Evolutionary conservation across 1,140 invertebrate genomes (phyloP).

Genomic region (Chymomyza costata): DNA sequence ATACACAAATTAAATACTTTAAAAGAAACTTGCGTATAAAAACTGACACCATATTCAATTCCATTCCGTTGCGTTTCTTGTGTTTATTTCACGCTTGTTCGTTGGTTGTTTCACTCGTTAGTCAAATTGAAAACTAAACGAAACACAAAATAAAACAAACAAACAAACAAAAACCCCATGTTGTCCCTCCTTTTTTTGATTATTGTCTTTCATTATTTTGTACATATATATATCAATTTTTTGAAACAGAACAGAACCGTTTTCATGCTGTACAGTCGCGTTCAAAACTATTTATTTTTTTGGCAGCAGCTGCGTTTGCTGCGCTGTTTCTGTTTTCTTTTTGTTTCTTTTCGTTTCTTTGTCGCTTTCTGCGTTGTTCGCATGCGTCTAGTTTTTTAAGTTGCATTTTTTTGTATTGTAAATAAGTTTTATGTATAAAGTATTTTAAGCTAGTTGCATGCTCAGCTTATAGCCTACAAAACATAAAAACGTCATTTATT

Average conservation of each 20-base stretch:
- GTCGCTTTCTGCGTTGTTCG: conserved; percentile 16
- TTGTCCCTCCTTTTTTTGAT: conserved; percentile 64
- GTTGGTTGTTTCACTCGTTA: conserved; percentile 38
- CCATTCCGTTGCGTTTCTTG: conserved; percentile 22
- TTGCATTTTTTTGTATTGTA: conserved; percentile 13
- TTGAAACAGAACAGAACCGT: no score
- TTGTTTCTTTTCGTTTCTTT: conserved; percentile 3
- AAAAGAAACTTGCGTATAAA: conserved; percentile 21
- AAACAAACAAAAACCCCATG: conserved; percentile 48
- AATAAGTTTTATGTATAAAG: not conserved
- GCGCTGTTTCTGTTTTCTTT: no score
- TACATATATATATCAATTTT: no score
- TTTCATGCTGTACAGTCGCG: no score
- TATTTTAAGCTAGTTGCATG: conserved; percentile 10
- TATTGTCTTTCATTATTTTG: conserved; percentile 16
- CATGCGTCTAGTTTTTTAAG: conserved; percentile 1
- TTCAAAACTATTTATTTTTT: no score
- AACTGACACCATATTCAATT: no score
- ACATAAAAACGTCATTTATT: conserved; percentile 23
- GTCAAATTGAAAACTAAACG: no score
- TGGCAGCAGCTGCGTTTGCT: no score
- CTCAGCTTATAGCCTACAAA: conserved; percentile 3
- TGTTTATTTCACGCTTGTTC: conserved; percentile 48
- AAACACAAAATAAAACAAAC: conserved; percentile 10
- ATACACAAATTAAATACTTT: not conserved